Percentiles rank a stretch among this genome's conserved stretches.
Evolutionary conservation across 2,888 invertebrate genomes (phyloP).

Genomic region (Tillus elongatus): DNA sequence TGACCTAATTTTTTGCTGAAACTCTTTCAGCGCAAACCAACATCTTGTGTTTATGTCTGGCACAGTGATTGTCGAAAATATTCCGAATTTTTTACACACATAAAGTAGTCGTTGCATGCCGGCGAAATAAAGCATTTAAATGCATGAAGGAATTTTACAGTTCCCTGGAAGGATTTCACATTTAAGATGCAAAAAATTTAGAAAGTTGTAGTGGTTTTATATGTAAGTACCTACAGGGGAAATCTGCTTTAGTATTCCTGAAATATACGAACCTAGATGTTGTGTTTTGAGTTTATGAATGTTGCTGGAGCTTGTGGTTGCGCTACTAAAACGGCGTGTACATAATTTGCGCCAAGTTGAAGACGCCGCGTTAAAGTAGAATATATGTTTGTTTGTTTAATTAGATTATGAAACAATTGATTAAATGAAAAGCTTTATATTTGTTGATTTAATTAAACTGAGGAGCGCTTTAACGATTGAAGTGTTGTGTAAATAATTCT

Average conservation of each 20-base stretch:
- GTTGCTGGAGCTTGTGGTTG: no score
- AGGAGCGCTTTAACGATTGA: no score
- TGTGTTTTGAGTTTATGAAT: no score
- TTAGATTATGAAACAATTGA: no score
- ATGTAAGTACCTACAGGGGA: slow-evolving; percentile 19
- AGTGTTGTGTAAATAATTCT: no score
- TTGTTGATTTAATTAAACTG: no score
- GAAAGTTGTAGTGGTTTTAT: slow-evolving; percentile 34
- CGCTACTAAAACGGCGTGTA: no score
- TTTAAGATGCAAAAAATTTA: slow-evolving; percentile 33
- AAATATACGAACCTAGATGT: slow-evolving; percentile 8
- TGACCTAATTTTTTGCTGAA: slow-evolving; percentile 32
- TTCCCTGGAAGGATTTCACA: slow-evolving; percentile 35
- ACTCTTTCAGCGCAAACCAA: slow-evolving; percentile 11
- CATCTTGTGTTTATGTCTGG: background rate
- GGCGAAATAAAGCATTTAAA: slow-evolving; percentile 41
- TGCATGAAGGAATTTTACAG: slow-evolving; percentile 41
- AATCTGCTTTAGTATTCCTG: slow-evolving; percentile 16
- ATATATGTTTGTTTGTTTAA: no score
- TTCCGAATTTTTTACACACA: slow-evolving; percentile 1
- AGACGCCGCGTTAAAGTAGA: no score
- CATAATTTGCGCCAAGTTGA: no score
- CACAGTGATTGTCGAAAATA: background rate
- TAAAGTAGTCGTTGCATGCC: background rate
- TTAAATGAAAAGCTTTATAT: no score